A percentile compares a stretch with the other conserved stretches of the same genome.
phyloP scores from a whole-genome alignment of 2,113 vertebrate species.

The Ibidorhyncha struthersii region DNA sequence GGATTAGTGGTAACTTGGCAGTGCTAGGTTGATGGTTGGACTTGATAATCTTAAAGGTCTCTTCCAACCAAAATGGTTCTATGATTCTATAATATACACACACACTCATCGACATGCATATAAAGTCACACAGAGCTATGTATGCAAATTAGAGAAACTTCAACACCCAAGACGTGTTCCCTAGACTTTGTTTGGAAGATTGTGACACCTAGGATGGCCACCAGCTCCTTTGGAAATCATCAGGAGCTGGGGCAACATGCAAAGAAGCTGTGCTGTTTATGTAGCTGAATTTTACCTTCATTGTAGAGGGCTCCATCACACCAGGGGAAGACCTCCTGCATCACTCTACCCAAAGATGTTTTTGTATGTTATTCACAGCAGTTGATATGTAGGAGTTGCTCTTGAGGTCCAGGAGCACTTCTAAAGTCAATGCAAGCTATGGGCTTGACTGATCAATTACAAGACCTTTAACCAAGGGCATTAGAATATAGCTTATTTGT shows the following conservation, averaged over 20 bases:
- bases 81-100: background rate
- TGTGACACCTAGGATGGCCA: background rate
- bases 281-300: background rate
- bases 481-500: background rate
- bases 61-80: background rate
- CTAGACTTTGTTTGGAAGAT: background rate
- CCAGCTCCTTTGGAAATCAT: background rate
- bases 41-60: background rate
- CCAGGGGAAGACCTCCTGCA: background rate
- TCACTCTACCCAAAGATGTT: background rate
- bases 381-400: background rate
- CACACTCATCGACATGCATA: rapidly evolving
- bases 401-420: background rate
- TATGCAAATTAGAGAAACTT: background rate
- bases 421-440: background rate
- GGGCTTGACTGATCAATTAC: background rate
- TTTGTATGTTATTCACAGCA: background rate
- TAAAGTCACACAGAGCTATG: background rate
- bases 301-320: background rate
- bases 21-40: background rate
- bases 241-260: background rate
- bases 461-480: background rate
- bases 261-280: background rate
- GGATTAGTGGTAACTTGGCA: background rate
- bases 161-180: background rate